Conservation (phyloP, 2,888 invertebrate genomes). For the Seira musarum region DNA sequence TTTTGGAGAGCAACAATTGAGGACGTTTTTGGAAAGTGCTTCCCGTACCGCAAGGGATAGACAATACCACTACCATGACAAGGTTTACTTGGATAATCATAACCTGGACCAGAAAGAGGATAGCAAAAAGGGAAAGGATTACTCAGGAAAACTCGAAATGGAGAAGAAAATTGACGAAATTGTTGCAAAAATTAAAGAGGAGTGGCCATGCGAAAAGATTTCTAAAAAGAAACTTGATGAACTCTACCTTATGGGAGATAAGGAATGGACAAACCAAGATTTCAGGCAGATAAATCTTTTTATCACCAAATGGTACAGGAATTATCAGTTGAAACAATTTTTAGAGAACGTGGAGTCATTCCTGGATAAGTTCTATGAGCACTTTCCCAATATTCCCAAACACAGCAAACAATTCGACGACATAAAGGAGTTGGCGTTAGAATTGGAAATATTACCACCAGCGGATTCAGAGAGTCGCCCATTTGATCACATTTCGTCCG, state of each 20-base stretch:
- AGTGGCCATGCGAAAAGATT: constrained; percentile 31
- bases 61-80: too few species aligned
- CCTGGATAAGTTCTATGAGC: constrained; percentile 15
- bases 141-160: neutral
- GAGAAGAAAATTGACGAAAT: constrained; percentile 24
- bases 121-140: neutral
- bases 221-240: constrained; percentile 28
- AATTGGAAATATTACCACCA: neutral
- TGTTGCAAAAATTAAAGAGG: neutral
- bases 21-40: neutral
- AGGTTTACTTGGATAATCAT: too few species aligned
- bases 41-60: neutral
- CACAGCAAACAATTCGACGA: constrained; percentile 21
- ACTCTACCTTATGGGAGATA: neutral
- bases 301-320: neutral
- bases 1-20: constrained; percentile 9
- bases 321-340: constrained; percentile 21
- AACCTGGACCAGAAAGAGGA: neutral
- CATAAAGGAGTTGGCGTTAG: constrained; percentile 5
- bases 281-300: neutral
- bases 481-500: neutral
- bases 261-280: constrained; percentile 15
- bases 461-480: neutral
- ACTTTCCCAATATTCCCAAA: neutral
- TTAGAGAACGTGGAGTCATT: neutral